These are phyloP conservation scores for Carassius auratus DNA, from an alignment of 2,113 vertebrate genomes.

Conservation along the genomic window DNA sequence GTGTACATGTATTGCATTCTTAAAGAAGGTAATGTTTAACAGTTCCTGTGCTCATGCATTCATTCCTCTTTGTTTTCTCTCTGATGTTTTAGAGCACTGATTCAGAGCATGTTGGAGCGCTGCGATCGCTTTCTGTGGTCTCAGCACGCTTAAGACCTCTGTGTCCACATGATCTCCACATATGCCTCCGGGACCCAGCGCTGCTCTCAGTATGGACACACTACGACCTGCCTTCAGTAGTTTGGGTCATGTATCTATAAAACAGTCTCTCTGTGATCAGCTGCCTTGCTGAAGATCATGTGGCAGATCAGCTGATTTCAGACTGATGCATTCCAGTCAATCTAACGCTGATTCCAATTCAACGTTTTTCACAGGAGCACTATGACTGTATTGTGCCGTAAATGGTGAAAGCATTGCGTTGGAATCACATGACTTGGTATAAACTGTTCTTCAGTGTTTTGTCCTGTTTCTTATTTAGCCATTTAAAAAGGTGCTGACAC, in stretches of 20 bases:
- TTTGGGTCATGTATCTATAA: not conserved
- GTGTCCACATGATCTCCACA: not conserved
- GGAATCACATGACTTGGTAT: not conserved
- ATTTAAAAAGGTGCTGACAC: not conserved
- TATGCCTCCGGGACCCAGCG: not conserved
- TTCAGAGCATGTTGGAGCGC: constrained; percentile 94
- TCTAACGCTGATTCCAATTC: not conserved
- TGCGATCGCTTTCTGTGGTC: constrained; percentile 97
- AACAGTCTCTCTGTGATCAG: not conserved
- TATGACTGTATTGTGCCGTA: not conserved
- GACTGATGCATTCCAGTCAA: not conserved
- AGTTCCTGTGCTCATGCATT: not conserved
- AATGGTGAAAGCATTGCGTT: not conserved
- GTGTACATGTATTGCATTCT: not conserved
- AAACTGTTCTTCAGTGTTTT: constrained; percentile 1
- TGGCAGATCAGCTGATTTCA: not conserved
- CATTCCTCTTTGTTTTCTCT: not conserved
- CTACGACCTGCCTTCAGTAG: not conserved
- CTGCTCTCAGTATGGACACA: constrained; percentile 15
- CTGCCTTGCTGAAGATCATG: not conserved
- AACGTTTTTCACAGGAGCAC: too few species aligned
- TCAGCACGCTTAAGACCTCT: constrained; percentile 82
- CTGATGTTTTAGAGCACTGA: constrained; percentile 81
- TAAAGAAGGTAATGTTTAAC: not conserved
- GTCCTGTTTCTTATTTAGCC: not conserved